Evolutionary conservation across 2,113 vertebrate genomes (phyloP).

Genomic region (Zapus hudsonius): DNA sequence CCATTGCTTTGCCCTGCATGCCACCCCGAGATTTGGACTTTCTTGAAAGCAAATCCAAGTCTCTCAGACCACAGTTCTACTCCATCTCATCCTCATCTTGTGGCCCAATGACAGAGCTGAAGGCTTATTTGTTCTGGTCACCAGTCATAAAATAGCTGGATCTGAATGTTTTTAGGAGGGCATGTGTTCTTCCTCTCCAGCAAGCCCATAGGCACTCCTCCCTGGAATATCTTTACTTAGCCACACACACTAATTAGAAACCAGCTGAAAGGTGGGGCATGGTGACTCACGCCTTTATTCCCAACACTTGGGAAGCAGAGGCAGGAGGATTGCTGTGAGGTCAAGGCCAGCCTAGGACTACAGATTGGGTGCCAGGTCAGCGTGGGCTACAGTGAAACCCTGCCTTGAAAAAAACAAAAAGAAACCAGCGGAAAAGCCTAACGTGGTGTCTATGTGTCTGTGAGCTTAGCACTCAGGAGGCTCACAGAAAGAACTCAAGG

Average conservation of each 20-base stretch:
- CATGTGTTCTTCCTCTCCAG: neutral
- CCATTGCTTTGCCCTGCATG: neutral
- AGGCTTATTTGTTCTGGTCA: neutral
- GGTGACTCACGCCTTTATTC: too few relatives aligned
- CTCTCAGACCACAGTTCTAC: neutral
- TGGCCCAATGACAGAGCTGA: neutral
- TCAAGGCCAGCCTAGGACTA: too few relatives aligned
- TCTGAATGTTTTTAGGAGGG: neutral
- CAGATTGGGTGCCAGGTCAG: too few relatives aligned
- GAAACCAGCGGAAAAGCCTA: too few relatives aligned
- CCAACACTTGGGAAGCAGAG: too few relatives aligned
- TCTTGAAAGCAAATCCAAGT: neutral
- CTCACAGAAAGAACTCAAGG: too few relatives aligned
- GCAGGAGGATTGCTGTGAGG: too few relatives aligned
- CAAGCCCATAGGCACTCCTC: neutral
- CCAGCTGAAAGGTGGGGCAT: too few relatives aligned
- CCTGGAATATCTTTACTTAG: slow-evolving; percentile 6
- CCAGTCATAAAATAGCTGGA: neutral
- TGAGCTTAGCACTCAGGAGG: too few relatives aligned
- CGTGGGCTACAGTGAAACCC: too few relatives aligned
- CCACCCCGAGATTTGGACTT: neutral
- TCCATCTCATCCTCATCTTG: neutral
- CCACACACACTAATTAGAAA: neutral
- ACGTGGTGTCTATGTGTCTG: too few relatives aligned
- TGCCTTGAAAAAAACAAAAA: neutral